A percentile compares a stretch with the other conserved stretches of the same genome.
These are phyloP conservation scores for Sycophaga agraensis DNA, from an alignment of 1,140 invertebrate genomes.

Conservation along the genomic window DNA sequence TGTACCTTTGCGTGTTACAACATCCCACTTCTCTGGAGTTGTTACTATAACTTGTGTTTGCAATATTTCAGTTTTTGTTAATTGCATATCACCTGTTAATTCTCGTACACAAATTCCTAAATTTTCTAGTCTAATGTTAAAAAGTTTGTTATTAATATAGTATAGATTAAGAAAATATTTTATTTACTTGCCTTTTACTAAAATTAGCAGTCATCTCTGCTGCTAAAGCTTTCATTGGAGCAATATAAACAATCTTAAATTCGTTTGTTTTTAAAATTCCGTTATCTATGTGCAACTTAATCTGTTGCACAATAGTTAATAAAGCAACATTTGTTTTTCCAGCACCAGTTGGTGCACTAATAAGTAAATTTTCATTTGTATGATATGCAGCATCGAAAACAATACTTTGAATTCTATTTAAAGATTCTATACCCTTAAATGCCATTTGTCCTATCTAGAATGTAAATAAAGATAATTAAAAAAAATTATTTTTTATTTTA, in stretches of 20 bases:
- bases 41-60: conserved; percentile 98
- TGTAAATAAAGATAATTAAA: conserved; percentile 8
- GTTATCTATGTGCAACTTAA: conserved; percentile 80
- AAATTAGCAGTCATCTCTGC: conserved; percentile 98
- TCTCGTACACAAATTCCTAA: conserved; percentile 87
- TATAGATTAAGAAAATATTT: neutral
- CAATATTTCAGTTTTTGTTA: conserved; percentile 92
- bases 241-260: conserved; percentile 99
- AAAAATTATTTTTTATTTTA: neutral
- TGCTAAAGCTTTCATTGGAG: conserved; percentile 99
- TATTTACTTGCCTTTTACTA: conserved; percentile 63
- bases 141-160: neutral
- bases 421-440: conserved; percentile 80
- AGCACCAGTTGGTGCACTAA: conserved; percentile 94
- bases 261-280: conserved; percentile 84
- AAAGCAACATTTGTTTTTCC: conserved; percentile 99
- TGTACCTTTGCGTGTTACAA: conserved; percentile 92
- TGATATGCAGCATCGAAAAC: conserved; percentile 95
- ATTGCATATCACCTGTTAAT: conserved; percentile 97
- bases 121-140: conserved; percentile 56
- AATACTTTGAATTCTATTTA: conserved; percentile 95
- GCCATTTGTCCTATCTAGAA: conserved; percentile 77
- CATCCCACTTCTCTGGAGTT: conserved; percentile 99
- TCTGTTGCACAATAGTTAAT: conserved; percentile 86
- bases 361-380: conserved; percentile 94